Evolutionary conservation across 2,797 vertebrate species (phyloP), one percentile per base, ranked within the genome.

Genomic region (Neostethus bicornis): DNA sequence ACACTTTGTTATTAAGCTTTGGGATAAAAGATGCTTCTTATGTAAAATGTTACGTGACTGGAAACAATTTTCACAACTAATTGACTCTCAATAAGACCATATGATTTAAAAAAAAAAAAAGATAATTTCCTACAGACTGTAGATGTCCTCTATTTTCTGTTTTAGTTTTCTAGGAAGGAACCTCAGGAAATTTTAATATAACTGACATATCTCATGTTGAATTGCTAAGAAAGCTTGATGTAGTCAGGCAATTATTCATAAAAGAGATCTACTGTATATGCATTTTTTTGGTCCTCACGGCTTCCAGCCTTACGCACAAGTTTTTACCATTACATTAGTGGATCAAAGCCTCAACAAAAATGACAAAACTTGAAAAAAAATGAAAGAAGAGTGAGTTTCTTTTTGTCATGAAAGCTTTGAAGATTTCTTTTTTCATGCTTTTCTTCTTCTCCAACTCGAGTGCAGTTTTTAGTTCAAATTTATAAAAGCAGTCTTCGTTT

Each of bases 261-360:
- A 73, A 64, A 61, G 60, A 51, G 42, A 49, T 66, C 64, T 59
- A 29, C 64, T 59, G 29, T 59, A 50, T 49, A 57, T 75, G 59
- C 20, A 24, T 7, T 4, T 38, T 26, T 63, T 31, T 66, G 16
- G 17, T 54, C 51, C 17, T 68, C 3, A 19, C 34, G 2, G 34
- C 32, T 53, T n/a, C 24, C 34, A 25, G 24, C 16, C 10, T 48
- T 23, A 56, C 19, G 58, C 25, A 51, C 53, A 41, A 13, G 51
- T 56, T 20, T 57, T 43, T 37, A 13, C 52, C 42, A 24, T 65
- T 51, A 29, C 58, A 59, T 44, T 17, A 46, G 1, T 1, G 35
- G 34, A 70, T 79, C 53, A 79, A 73, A 77, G 49, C 37, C 5
- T 5, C 45, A 26, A 57, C 64, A 66, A 63, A 65, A 66, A 70